A percentile compares a stretch with the other conserved stretches of the same genome.
phyloP scores from a whole-genome alignment of 2,888 invertebrate genomes.

The Strigamia maritima region DNA sequence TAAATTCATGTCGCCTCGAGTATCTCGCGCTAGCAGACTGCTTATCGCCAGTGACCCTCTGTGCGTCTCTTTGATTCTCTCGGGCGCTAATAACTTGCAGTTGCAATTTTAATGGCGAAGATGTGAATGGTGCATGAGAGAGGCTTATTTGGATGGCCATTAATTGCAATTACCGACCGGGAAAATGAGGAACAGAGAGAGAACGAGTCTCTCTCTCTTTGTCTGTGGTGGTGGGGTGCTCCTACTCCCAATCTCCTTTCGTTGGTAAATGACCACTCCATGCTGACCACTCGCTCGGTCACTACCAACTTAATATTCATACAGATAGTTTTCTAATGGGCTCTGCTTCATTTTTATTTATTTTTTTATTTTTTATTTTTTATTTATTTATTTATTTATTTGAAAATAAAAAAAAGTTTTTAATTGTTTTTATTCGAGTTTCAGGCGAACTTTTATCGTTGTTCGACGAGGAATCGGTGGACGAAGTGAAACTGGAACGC shows the following conservation, averaged over 20 bases:
- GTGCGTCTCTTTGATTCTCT: slow-evolving; percentile 22
- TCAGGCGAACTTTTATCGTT: slow-evolving; percentile 50
- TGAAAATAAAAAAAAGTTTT: background rate
- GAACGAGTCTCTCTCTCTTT: background rate
- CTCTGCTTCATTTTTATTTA: background rate
- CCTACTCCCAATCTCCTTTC: background rate
- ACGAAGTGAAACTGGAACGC: slow-evolving; percentile 54
- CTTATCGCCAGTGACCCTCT: slow-evolving; percentile 25
- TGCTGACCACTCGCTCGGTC: slow-evolving; percentile 22
- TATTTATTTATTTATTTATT: background rate
- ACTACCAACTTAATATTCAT: slow-evolving; percentile 21
- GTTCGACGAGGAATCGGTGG: slow-evolving; percentile 50
- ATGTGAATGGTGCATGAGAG: slow-evolving; percentile 27
- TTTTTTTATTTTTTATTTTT: background rate
- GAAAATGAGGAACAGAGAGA: background rate
- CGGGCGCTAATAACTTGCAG: slow-evolving; percentile 31
- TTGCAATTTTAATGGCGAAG: slow-evolving; percentile 32
- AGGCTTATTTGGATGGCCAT: slow-evolving; percentile 24
- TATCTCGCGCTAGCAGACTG: slow-evolving; percentile 35
- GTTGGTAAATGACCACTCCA: slow-evolving; percentile 16
- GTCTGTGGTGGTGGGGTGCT: background rate
- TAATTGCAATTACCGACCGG: slow-evolving; percentile 24
- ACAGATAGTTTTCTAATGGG: background rate
- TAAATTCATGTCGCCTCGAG: slow-evolving; percentile 36
- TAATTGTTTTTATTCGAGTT: slow-evolving; percentile 35